phyloP scores from a whole-genome alignment of 2,888 invertebrate species.

The Agriopis aurantiaria region DNA sequence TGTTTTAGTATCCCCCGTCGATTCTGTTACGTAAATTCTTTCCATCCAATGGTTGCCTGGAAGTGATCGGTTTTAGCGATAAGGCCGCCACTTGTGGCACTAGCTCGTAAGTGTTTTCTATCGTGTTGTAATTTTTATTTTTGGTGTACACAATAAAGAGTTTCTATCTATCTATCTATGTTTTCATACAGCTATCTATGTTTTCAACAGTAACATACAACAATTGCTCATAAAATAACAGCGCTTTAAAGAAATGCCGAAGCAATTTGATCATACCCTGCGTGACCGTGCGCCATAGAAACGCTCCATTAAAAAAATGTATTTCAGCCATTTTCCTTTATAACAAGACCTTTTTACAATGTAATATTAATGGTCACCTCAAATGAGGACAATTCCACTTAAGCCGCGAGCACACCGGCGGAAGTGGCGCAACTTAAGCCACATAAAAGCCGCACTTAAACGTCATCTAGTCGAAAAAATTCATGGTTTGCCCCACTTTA shows the following conservation, averaged over 20 bases:
- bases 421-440: constrained; percentile 37
- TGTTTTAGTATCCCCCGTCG: too few relatives aligned
- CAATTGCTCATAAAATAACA: neutral
- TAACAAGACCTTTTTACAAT: constrained; percentile 33
- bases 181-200: too few relatives aligned
- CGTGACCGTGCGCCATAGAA: constrained; percentile 7
- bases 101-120: too few relatives aligned
- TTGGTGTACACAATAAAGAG: too few relatives aligned
- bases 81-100: too few relatives aligned
- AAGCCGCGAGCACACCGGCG: constrained; percentile 32
- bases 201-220: neutral
- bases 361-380: constrained; percentile 36
- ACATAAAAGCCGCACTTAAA: constrained; percentile 38
- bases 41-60: too few relatives aligned
- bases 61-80: too few relatives aligned
- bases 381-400: constrained; percentile 32
- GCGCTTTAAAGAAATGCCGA: neutral
- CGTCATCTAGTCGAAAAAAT: constrained; percentile 51
- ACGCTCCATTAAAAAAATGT: constrained; percentile 13
- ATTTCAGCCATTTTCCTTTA: constrained; percentile 28
- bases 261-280: neutral
- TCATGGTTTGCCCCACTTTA: constrained; percentile 47
- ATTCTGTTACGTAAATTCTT: too few relatives aligned
- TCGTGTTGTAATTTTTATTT: too few relatives aligned
- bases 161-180: too few relatives aligned